Evolutionary conservation across 92 coral and sea anemone genomes (phyloP).

Genomic region (Epizoanthus fatuus): DNA sequence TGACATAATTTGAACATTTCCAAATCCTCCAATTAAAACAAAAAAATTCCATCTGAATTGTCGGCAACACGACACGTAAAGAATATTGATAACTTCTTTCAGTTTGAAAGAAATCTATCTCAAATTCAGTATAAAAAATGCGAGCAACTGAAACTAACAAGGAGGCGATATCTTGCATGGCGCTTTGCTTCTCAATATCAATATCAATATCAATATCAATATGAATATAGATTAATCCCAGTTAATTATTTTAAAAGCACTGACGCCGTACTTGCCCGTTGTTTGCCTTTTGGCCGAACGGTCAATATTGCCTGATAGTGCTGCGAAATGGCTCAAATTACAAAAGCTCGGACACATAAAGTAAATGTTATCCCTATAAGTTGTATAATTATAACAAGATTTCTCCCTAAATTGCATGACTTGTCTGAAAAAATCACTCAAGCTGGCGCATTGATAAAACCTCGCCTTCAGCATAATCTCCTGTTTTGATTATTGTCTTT

Average conservation of each 20-base stretch:
- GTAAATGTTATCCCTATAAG: not conserved
- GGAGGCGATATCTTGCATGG: not conserved
- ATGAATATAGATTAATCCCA: not conserved
- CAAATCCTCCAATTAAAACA: slow-evolving; percentile 6
- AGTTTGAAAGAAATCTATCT: not conserved
- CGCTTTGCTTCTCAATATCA: not conserved
- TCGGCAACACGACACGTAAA: not conserved
- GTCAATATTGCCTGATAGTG: not conserved
- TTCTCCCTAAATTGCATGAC: slow-evolving; percentile 17
- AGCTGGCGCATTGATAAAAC: not conserved
- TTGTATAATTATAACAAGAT: slow-evolving; percentile 3
- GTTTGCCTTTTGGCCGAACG: slow-evolving; percentile 1
- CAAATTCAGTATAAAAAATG: not conserved
- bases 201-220: not conserved
- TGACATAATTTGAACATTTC: slow-evolving; percentile 17
- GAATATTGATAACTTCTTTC: not conserved
- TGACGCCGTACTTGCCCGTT: not conserved
- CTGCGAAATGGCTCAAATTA: slow-evolving; percentile 5
- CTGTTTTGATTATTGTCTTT: not conserved
- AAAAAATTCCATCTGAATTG: not conserved
- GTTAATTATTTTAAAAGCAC: not conserved
- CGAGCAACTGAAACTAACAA: no score
- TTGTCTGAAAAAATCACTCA: not conserved
- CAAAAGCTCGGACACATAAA: slow-evolving; percentile 12
- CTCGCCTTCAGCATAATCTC: not conserved